Evolutionary conservation across 2,113 vertebrate species (phyloP), one percentile per base, ranked within the genome.

Genomic region (Heteronetta atricapilla): DNA sequence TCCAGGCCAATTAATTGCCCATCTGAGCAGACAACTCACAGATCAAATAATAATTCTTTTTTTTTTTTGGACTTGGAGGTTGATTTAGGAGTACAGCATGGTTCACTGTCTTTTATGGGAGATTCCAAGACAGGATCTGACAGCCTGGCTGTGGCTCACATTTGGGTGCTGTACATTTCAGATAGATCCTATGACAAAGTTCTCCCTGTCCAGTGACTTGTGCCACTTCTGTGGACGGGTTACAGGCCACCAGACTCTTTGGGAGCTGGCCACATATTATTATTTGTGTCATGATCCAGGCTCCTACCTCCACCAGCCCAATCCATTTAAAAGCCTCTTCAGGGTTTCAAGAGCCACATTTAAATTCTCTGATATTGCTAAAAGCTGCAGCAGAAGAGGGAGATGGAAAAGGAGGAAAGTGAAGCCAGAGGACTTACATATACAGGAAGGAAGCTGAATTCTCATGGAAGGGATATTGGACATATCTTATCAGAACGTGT

Each of bases 31-130:
- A 68, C 19, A 93, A 82, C n/a, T 38, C 28, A 83, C 63, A 86
- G 55, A 91, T 55, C 28, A 48, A 75, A 53, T 38, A 13, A 40
- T 4, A 8, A 8, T 38, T 38, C 10, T 38, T 38, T 38, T 38
- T 38, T 38, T 38, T 38, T 38, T 38, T 38, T 38, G 23, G 11
- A 0, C 66, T 83, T 78, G 36, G 86, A 81, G 64, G 12, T 56
- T 90, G 88, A 83, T 78, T 73, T 81, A 88, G 72, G 25, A 89
- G 79, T 90, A 38, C 50, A 91, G 82, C 55, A 67, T 34, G 46
- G 68, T 33, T 88, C 44, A 15, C 56, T 56, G 46, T 63, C 59
- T 72, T 29, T 72, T 70, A 68, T 94, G 88, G 76, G 50, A 69
- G 40, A 8, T 40, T 91, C 44, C 79, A 86, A 93, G 58, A n/a